Percentiles rank a stretch among this genome's conserved stretches.
Conservation (phyloP, 2,888 invertebrate species). For the Dasypogon diadema region DNA sequence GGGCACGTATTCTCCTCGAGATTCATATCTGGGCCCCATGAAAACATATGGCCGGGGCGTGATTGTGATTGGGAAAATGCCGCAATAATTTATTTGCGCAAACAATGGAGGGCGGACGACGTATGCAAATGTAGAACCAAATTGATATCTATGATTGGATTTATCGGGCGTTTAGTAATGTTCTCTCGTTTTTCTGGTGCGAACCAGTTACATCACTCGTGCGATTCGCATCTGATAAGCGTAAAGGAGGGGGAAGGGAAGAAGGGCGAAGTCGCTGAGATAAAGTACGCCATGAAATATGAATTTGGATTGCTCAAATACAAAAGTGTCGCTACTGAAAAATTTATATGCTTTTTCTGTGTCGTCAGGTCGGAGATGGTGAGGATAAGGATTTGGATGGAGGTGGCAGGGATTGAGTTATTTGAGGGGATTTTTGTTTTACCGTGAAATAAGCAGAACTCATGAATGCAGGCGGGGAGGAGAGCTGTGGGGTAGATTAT, state of each 20-base stretch:
- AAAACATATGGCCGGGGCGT: constrained; percentile 28
- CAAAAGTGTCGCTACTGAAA: no score
- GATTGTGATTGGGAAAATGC: constrained; percentile 44
- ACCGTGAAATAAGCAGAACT: no score
- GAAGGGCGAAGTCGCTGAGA: no score
- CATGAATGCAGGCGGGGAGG: no score
- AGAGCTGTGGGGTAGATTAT: no score
- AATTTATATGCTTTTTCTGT: no score
- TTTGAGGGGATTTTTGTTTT: not conserved
- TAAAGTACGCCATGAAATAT: not conserved
- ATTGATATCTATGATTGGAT: constrained; percentile 40
- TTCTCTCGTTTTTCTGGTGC: not conserved
- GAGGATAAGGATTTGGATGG: not conserved
- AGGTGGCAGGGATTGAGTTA: not conserved
- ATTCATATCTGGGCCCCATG: constrained; percentile 40
- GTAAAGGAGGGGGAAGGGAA: no score
- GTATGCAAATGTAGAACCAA: constrained; percentile 32
- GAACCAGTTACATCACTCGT: not conserved
- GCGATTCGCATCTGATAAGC: not conserved
- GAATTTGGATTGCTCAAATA: not conserved
- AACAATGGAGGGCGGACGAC: constrained; percentile 8
- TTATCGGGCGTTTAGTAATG: constrained; percentile 9
- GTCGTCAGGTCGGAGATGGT: not conserved
- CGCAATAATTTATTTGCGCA: constrained; percentile 42
- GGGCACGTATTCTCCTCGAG: constrained; percentile 25